Base-by-base conservation (phyloP, 2,888 invertebrate genomes). In the Platypus cylindrus region DNA sequence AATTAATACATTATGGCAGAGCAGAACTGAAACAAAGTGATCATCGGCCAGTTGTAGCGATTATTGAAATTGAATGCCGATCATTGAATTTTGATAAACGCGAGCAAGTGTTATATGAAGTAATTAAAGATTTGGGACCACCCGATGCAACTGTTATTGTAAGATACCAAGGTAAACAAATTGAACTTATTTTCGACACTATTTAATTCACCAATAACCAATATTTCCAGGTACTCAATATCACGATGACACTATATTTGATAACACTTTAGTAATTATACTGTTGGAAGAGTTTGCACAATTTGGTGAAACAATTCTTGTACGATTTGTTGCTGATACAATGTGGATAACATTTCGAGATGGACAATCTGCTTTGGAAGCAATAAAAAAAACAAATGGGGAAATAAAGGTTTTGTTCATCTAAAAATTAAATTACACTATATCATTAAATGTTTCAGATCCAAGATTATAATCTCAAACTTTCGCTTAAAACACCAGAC, bases 11-110 rank as follows among this genome's bases (percentile, higher is more conserved):
- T 58, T 98, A 98, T 60, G 90, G 91, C 2, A 69, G 90, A 45
- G 86, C 93, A 4, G 95, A 98, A 61, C 64, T 98, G 37, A 95
- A 94, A 58, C 94, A 94, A 58, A 94, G 94, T 55, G 95, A 97
- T 63, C 95, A 97, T 65, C 73, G 97, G 38, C 97, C 98, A 2
- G 95, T 98, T 1, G 79, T 90, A 47, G 90, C 86, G 0, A 74
- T 91, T 37, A 73, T 95, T 48, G 90, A 93, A 61, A 68, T 91
- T 8, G 89, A 94, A 56, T 78, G 87, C 3, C 70, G 82, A 45
- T 76, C 76, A 54, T 80, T 94, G 1, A 79, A 89, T 54, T 70
- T 75, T 30, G 72, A 75, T 11, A 75, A 76, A 51, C 74, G 91
- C 36, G 75, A 83, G 53, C 66, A 71, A 48, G 80, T 90, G 2